These are phyloP conservation scores for Cyrtonyx montezumae DNA, from an alignment of 2,113 vertebrate species.

Conservation along the genomic window DNA sequence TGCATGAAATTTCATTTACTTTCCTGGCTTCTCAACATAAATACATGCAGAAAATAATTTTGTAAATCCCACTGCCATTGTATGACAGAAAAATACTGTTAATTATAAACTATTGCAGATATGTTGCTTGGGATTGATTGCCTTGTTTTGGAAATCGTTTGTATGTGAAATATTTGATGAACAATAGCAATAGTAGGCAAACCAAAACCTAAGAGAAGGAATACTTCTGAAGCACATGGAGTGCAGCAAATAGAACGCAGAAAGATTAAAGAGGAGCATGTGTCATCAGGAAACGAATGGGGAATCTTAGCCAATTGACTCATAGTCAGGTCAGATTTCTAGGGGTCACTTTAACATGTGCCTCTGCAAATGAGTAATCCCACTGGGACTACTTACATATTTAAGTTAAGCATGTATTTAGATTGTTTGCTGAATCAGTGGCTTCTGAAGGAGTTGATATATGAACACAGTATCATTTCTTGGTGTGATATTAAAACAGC, in stretches of 20 bases:
- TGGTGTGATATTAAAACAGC: not conserved
- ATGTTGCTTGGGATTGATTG: constrained; percentile 44
- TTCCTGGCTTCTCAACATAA: constrained; percentile 40
- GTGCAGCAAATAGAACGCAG: not conserved
- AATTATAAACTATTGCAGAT: constrained; percentile 47
- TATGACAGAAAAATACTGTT: constrained; percentile 19
- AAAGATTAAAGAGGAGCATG: not conserved
- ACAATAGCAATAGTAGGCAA: constrained; percentile 25
- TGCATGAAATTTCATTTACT: constrained; percentile 46
- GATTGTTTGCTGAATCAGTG: not conserved
- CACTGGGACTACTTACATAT: not conserved
- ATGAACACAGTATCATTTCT: not conserved
- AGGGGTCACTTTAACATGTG: not conserved
- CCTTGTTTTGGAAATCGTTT: constrained; percentile 52
- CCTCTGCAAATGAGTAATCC: not conserved
- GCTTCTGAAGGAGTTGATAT: not conserved
- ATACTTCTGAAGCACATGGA: constrained; percentile 39
- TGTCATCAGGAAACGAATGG: not conserved
- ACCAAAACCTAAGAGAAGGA: constrained; percentile 27
- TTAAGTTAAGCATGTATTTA: not conserved
- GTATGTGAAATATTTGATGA: constrained; percentile 47
- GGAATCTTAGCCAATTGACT: not conserved
- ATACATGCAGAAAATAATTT: constrained; percentile 45
- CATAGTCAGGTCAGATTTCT: not conserved
- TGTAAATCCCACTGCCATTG: not conserved